Evolutionary conservation across 2,113 vertebrate genomes (phyloP), one percentile per base, ranked within the genome.

Genomic region (Brachionichthys hirsutus): DNA sequence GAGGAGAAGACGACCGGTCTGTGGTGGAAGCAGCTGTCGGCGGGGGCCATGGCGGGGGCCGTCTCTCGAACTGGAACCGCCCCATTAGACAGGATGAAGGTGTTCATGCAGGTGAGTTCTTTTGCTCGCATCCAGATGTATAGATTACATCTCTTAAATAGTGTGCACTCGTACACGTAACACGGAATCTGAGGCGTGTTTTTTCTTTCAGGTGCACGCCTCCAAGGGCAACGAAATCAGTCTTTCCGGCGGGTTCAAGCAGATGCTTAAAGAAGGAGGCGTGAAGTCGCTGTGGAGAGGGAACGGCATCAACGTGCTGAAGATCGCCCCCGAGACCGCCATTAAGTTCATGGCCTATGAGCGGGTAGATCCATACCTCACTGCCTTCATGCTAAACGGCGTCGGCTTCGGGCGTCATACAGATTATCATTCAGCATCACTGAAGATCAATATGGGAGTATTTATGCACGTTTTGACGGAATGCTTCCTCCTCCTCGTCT

Each of bases 321-420:
- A 99, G 89, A 98, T 98, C 6, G 96, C 96, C 43, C 97, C 96
- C 0, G 96, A 99, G 90, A 98, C 96, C 2, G 95, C 96, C 69
- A 94, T 99, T 80, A 98, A 99, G 59, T 99, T 99, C 80, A 97
- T 93, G 93, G 94, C 95, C 2, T 99, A 99, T 77, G 96, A 99
- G 63, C 92, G 96, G 94, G 97, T 98, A 86, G 44, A 17, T 9
- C 24, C 24, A 3, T 5, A 8, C 35, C 48, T 47, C 4, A 50
- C 16, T 3, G 11, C 4, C 19, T 18, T 47, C 38, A n/a, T n/a
- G n/a, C n/a, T 18, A 49, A 43, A n/a, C 43, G 5, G 43, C 6
- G 9, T 9, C 4, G 9, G 9, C 34, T 9, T 35, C 34, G 5
- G 9, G 34, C 34, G 4, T 9, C 4, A 35, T n/a, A n/a, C n/a